Percentiles rank a stretch among this genome's conserved stretches.
Evolutionary conservation across 2,797 vertebrate species (phyloP).

Genomic region (Passerculus sandwichensis): DNA sequence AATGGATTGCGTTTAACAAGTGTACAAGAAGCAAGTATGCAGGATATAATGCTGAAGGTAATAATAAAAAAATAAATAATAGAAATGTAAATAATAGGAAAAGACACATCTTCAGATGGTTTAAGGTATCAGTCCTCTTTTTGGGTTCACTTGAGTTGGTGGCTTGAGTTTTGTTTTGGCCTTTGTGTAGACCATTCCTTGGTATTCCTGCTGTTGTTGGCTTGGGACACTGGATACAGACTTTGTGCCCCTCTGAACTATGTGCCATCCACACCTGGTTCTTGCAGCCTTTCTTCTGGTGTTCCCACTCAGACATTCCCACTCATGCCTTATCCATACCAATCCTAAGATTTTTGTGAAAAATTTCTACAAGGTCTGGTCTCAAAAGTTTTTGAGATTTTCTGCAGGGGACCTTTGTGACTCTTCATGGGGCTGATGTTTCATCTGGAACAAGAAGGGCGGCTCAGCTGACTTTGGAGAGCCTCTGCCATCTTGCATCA

Average conservation of each 20-base stretch:
- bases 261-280: accelerated
- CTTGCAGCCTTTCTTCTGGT: background rate
- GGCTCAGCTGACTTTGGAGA: background rate
- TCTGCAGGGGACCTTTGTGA: background rate
- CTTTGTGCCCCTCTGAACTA: background rate
- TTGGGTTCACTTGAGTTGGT: background rate
- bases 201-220: background rate
- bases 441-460: background rate
- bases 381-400: background rate
- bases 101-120: background rate
- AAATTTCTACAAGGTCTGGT: background rate
- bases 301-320: background rate
- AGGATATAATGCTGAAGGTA: background rate
- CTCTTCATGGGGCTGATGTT: background rate
- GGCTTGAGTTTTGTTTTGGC: background rate
- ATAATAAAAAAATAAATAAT: background rate
- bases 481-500: background rate
- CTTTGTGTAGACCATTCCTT: background rate
- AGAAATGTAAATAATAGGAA: background rate
- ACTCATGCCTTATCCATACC: background rate
- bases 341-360: background rate
- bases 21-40: background rate
- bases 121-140: background rate
- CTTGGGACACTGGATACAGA: background rate
- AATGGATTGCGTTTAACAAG: background rate